Evolutionary conservation across 2,888 invertebrate species (phyloP), one percentile per base, ranked within the genome.

Genomic region (Phyllotreta striolata): DNA sequence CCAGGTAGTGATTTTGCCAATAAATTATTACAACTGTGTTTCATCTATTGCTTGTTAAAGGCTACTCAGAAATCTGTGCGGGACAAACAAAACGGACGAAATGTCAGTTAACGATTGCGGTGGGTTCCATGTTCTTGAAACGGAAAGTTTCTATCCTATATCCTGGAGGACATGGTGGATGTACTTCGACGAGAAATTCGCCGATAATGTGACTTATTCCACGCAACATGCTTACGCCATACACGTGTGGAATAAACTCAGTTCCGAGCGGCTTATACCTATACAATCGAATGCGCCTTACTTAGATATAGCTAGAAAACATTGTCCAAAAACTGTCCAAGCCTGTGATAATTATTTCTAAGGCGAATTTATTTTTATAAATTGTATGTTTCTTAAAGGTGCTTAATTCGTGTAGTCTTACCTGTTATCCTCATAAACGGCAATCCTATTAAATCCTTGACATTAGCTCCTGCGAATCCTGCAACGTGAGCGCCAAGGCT

Each of bases 71-170:
- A 82, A 82, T 54, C 76, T 86, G 41, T 91, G 91, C 71, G 78
- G 83, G 0, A 84, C 83, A 0, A 77, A 83, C 66, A 79, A 83
- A 74, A 83, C 85, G 1, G 76, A 79, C 37, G 76, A 85, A 7
- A 86, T 89, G 86, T 80, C 83, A 4, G 74, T 78, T 0, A 79
- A 82, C n/a, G 82, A 83, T 14, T 90, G 90, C 70, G 75, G 79
- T 34, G 87, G 89, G 3, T 89, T 91, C 72, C 84, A 82, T 62
- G 87, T 91, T 0, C 87, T 85, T 70, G 69, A 85, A 87, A 0
- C 85, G 0, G 83, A 85, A 8, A 81, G 84, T 6, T 91, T 92
- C 76, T 91, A 91, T 77, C 88, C 90, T 0, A 82, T 91, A 14
- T 83, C 83, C 37, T 91, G 88, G 84, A 77, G 78, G 62, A 77